Base-by-base conservation (phyloP, 2,888 invertebrate species). In the Amphipoea lucens region DNA sequence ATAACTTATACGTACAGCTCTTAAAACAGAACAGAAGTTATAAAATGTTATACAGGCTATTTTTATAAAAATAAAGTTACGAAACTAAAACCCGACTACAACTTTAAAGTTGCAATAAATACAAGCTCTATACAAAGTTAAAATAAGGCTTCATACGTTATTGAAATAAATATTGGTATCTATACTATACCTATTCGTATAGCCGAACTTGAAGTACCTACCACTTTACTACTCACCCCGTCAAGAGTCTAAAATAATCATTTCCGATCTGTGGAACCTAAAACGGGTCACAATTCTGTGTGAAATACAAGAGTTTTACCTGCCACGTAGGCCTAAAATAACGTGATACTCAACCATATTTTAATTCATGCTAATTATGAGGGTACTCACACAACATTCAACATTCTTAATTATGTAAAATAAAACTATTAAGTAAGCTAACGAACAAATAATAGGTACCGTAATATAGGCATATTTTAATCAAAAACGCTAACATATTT, bases 361-460 rank as follows among this genome's bases (percentile, higher is more conserved):
- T 29, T 17, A 48, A n/a, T 14, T 51, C 42, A 81, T 40, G 9
- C 23, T 17, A 63, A 63, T n/a, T 42, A n/a, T 69, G 40, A 11
- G 45, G 54, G 11, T 40, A 65, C 29, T 20, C 14, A 42, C 17
- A 48, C 17, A 45, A n/a, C 12, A 7, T 11, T 17, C 23, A 29
- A 45, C 7, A 1, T 36, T 54, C 4, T 23, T 57, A 54, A 81
- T n/a, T 42, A 57, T 57, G 57, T n/a, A 40, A 45, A 23, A 54
- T 60, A 42, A 42, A 51, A 69, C 48, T n/a, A 74, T 81, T 63
- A 51, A 68, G 40, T 20, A 60, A 42, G 14, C 9, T 51, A 5
- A 45, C 9, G 1, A 12, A 36, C 45, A 62, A 67, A 71, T 57
- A 48, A 20, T 29, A n/a, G n/a, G n/a, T n/a, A 7, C 36, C 48